phyloP scores from a whole-genome alignment of 2,888 invertebrate genomes.

The Byasa hedistus region DNA sequence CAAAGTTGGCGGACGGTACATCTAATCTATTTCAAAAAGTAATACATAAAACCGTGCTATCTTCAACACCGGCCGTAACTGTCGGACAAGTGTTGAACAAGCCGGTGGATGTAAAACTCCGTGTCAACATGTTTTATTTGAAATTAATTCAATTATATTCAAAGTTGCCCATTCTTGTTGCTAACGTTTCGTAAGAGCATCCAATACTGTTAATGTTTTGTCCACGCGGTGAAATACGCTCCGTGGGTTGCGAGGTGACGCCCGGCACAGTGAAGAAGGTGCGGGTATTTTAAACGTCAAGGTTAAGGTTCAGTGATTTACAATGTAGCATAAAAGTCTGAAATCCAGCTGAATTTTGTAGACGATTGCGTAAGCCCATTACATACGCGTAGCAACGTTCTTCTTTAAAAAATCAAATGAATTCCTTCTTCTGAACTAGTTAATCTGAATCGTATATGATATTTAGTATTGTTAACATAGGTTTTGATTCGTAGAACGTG shows the following conservation, averaged over 20 bases:
- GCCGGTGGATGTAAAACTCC: conserved; percentile 27
- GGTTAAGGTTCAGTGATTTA: conserved; percentile 14
- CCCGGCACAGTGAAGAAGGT: conserved; percentile 26
- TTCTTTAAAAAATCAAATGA: too few species aligned
- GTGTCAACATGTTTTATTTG: conserved; percentile 30
- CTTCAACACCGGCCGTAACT: conserved; percentile 26
- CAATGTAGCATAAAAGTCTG: background rate
- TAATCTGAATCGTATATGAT: too few species aligned
- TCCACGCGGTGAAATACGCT: conserved; percentile 23
- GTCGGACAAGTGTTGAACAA: conserved; percentile 30
- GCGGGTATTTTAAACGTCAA: conserved; percentile 3
- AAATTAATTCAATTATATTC: conserved; percentile 32
- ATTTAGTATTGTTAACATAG: too few species aligned
- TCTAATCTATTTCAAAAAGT: conserved; percentile 29
- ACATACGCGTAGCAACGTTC: background rate
- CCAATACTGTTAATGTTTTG: conserved; percentile 26
- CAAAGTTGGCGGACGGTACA: conserved; percentile 33
- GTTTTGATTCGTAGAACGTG: too few species aligned
- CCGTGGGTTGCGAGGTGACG: conserved; percentile 20
- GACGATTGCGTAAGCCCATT: background rate
- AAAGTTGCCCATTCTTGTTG: conserved; percentile 27
- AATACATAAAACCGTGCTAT: conserved; percentile 23
- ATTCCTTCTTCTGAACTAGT: too few species aligned
- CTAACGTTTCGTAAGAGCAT: conserved; percentile 23
- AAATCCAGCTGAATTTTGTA: background rate